Evolutionary conservation across 2,113 vertebrate genomes (phyloP), one percentile per base, ranked within the genome.

Genomic region (Megaceryle torquata): DNA sequence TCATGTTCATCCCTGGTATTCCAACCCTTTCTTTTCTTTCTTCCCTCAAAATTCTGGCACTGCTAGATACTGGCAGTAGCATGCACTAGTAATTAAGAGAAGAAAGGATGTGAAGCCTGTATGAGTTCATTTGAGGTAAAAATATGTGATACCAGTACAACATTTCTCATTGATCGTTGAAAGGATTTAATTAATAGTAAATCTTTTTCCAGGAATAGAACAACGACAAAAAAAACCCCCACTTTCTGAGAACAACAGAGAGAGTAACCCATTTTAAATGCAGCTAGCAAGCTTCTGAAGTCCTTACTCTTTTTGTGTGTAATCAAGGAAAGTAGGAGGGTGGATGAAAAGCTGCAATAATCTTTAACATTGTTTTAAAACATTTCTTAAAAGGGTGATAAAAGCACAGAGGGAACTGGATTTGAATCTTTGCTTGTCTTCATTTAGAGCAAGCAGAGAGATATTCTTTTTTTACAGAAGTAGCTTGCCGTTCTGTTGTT

Each of bases 51-150:
- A 64, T 89, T 90, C 72, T 95, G 82, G 59, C 82, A 35, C 46
- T n/a, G 65, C 29, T 33, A 64, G 41, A 64, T 25, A 56, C 28
- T 79, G 86, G 41, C 5, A 11, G 28, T 56, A 31, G 44, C 54
- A 16, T 43, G 67, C 67, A 57, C 13, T 43, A 53, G 63, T 92
- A 84, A 87, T 96, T 85, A 90, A 69, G 28, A 57, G 35, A 44
- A 15, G 50, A 77, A 85, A 87, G 63, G 28, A 77, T 94, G 17
- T 76, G 69, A 83, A 87, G 63, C 50, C 37, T 89, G 2, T 88
- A 70, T 69, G 61, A 86, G 79, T 94, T 95, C 67, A 74, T 83
- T 74, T 88, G 57, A 93, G 94, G 88, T 92, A 78, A 94, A 88
- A 88, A 57, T 25, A 15, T 13, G 13, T 71, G 59, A 48, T 82